Base-by-base conservation (phyloP, 1,140 invertebrate genomes). In the Plectrocnemia conspersa region DNA sequence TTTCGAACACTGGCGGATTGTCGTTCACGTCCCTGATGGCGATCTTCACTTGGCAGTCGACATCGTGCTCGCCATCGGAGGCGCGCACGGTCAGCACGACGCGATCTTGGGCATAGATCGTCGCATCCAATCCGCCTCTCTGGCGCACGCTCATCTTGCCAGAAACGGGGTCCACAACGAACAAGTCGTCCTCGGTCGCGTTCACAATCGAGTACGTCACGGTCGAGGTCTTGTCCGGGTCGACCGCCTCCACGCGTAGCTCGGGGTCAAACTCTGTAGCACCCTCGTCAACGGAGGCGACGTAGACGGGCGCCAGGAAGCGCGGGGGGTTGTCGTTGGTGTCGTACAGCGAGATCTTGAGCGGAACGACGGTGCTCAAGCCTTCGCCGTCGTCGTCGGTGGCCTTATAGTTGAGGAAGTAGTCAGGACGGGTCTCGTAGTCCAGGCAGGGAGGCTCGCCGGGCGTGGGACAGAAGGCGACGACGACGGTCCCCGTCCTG, bases 341-440 rank as follows among this genome's bases (percentile, higher is more conserved):
- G 68, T 96, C 91, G 0, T 76, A 74, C 0, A 96, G 70, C 0
- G 81, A 78, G 4, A 97, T 84, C 56, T 84, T 83, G 0, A 97
- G 73, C 0, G 89, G 84, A 0, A 90, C 85, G 16, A 84, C 83
- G 9, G 82, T 82, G 7, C 78, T 84, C 62, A 86, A 84, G 0
- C 88, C 90, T 36, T 80, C 74, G 0, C 90, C 91, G 61, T 86
- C 80, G 63, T 90, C 82, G 63, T 96, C 93, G 10, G 84, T 89
- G 0, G 91, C 92, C 83, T 89, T 89, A 63, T 91, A 91, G 35
- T 86, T 87, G 21, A 97, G 74, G 64, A 88, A 88, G 72, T 93
- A 95, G 59, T 84, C 82, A 15, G 80, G 81, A 64, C 87, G 82
- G 13, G 82, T 81, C 72, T 96, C 93, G 66, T 83, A 95, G 74